phyloP scores from a whole-genome alignment of 2,797 vertebrate species.

The Pampus argenteus region DNA sequence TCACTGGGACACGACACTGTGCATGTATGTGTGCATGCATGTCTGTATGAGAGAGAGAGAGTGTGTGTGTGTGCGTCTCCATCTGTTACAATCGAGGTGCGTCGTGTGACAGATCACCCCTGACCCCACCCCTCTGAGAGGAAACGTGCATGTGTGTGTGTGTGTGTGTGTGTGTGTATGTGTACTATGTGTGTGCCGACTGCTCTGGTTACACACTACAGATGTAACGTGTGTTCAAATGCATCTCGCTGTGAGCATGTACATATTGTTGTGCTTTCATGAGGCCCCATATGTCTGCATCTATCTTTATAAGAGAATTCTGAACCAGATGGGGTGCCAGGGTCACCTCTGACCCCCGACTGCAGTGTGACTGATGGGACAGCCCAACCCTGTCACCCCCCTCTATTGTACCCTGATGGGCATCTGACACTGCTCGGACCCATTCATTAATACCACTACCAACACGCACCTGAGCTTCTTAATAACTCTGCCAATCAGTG shows the following conservation, averaged over 20 bases:
- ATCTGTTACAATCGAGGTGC: constrained; percentile 75
- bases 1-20: constrained; percentile 54
- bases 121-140: constrained; percentile 61
- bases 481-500: constrained; percentile 80
- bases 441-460: constrained; percentile 66
- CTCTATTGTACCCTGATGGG: constrained; percentile 78
- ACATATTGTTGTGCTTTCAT: constrained; percentile 15
- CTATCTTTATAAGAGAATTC: constrained; percentile 39
- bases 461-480: constrained; percentile 75
- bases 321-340: constrained; percentile 85
- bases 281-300: constrained; percentile 30
- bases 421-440: constrained; percentile 70
- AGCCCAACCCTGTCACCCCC: constrained; percentile 63
- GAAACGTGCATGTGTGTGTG: not conserved
- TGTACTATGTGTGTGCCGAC: constrained; percentile 30
- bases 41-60: constrained; percentile 4
- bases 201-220: constrained; percentile 50
- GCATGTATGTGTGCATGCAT: constrained; percentile 41
- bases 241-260: constrained; percentile 37
- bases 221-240: constrained; percentile 51
- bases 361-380: constrained; percentile 73
- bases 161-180: constrained; percentile 10
- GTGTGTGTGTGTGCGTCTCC: constrained; percentile 42
- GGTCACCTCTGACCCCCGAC: constrained; percentile 83
- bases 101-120: constrained; percentile 74